These are phyloP conservation scores for Petromus typicus DNA, from an alignment of 2,113 vertebrate species.

Conservation along the genomic window DNA sequence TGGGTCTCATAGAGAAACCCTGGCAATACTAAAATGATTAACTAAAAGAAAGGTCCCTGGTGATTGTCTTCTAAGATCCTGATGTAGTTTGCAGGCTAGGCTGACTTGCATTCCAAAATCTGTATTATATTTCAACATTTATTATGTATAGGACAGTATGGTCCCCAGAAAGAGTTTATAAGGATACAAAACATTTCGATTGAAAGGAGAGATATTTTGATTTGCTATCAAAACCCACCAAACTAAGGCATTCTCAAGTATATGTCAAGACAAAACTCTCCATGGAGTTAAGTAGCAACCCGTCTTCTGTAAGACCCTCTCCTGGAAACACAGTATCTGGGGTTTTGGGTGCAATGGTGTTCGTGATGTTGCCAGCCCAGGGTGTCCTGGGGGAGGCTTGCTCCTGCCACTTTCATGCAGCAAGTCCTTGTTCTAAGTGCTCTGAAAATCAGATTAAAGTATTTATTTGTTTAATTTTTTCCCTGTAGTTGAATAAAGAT, in stretches of 20 bases:
- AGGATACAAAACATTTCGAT: background rate
- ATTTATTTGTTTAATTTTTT: slow-evolving; percentile 83
- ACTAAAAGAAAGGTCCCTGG: background rate
- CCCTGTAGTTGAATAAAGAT: slow-evolving; percentile 81
- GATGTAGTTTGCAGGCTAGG: background rate
- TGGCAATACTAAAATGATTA: background rate
- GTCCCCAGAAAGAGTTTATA: background rate
- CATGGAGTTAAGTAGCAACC: rapidly evolving
- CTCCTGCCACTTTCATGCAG: slow-evolving; percentile 72
- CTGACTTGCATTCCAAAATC: background rate
- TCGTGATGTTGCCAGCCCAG: background rate
- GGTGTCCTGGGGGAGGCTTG: slow-evolving; percentile 63
- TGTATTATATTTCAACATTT: background rate
- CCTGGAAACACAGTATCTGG: background rate
- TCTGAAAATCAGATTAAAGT: slow-evolving; percentile 84
- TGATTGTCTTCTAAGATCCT: background rate
- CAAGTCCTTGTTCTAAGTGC: slow-evolving; percentile 83
- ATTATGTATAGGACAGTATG: background rate
- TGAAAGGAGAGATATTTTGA: background rate
- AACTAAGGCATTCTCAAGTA: background rate
- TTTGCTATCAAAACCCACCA: background rate
- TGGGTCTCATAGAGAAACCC: background rate
- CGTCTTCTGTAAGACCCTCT: background rate
- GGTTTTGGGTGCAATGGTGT: background rate
- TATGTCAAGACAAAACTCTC: background rate